Base-by-base conservation (phyloP, 2,888 invertebrate genomes). In the Caenorhabditis sp. region DNA sequence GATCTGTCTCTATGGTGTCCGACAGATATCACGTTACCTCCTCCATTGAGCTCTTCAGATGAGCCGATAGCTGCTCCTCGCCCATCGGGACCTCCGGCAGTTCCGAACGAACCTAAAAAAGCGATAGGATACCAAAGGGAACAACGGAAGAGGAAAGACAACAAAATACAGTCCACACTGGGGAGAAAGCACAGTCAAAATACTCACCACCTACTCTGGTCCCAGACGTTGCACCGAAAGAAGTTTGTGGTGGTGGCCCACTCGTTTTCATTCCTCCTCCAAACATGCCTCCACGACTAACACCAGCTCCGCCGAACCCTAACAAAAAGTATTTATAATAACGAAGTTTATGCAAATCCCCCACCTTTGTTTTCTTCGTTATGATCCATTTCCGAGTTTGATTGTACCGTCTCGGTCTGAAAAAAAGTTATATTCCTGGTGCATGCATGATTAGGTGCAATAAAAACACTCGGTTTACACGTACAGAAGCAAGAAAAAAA, bases 241-340 rank as follows among this genome's bases (percentile, higher is more conserved):
- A 83, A 8, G 83, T 83, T 41, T 83, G 83, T 19, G 83, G 83
- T 19, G 83, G 83, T n/a, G 74, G 79, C 19, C 70, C 69, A 56
- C 54, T 74, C 41, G 35, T 49, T 64, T 72, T 75, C 4, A 44
- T 16, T 7, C 64, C 64, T 54, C 58, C 63, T 24, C 73, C 80
- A 35, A 73, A 80, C 51, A 51, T 38, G 44, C 80, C 80, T 41
- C 72, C 72, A 24, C 79, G 61, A 22, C 79, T 31, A 2, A 69
- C 56, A 31, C 75, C 75, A 22, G 7, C 24, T 19, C 47, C 16
- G 28, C 28, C 44, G 38, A 64, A 76, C 0, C 75, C 75, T 76
- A 47, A 44, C 64, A 56, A 19, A 47, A 7, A 10, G 5, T 19
- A 19, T 22, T 16, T 4, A 64, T n/a, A 6, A 22, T 41, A 10